Conservation (phyloP, 2,888 invertebrate genomes). For the Eupithecia pulchellata region DNA sequence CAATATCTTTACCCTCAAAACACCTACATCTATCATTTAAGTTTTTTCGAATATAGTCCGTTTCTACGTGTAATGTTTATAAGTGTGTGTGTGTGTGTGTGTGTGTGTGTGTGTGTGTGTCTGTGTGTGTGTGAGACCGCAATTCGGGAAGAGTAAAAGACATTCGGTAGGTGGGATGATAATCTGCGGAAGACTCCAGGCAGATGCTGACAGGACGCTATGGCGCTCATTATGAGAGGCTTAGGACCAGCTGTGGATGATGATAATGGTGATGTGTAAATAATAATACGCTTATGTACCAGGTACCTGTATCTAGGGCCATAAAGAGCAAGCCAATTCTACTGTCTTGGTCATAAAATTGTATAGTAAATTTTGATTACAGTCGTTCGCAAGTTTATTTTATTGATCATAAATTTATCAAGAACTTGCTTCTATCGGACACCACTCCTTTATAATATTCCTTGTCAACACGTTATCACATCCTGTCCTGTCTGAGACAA, state of each 20-base stretch:
- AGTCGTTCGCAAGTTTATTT: conserved; percentile 10
- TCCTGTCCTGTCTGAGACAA: conserved; percentile 64
- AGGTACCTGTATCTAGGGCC: neutral
- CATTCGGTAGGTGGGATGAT: neutral
- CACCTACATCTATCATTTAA: neutral
- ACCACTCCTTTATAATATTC: conserved; percentile 34
- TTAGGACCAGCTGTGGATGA: neutral
- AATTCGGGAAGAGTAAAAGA: neutral
- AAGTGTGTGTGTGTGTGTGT: neutral
- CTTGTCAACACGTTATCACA: conserved; percentile 50
- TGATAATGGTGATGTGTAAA: neutral
- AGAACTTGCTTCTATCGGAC: conserved; percentile 14
- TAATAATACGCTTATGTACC: neutral
- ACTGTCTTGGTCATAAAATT: conserved; percentile 3
- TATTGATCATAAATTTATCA: conserved; percentile 13
- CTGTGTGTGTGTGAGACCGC: neutral
- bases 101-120: neutral
- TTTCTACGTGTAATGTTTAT: neutral
- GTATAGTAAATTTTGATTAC: neutral
- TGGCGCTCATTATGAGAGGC: too few species aligned
- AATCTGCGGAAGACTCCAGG: too few species aligned
- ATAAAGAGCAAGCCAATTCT: neutral
- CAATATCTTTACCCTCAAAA: neutral
- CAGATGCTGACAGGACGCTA: too few species aligned
- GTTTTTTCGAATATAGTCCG: neutral